These are phyloP conservation scores for Neolamprologus toae DNA, from an alignment of 2,113 vertebrate genomes.

Conservation along the genomic window DNA sequence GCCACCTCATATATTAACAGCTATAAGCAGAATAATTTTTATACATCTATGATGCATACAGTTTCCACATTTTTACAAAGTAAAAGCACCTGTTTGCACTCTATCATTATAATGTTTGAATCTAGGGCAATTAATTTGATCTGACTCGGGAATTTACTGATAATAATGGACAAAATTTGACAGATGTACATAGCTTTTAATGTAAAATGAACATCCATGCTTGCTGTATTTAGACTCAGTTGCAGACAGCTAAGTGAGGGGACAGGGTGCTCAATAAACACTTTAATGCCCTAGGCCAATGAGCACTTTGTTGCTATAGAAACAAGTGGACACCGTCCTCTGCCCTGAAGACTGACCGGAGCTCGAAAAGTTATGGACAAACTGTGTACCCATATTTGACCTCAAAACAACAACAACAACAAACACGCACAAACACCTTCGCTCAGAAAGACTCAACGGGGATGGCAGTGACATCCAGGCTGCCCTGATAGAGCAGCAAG, in stretches of 20 bases:
- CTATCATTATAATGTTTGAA: background rate
- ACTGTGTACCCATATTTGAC: background rate
- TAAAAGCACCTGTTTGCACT: background rate
- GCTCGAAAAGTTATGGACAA: background rate
- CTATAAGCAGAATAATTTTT: background rate
- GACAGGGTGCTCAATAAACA: constrained; percentile 6
- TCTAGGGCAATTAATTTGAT: background rate
- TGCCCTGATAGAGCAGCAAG: background rate
- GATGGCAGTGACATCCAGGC: background rate
- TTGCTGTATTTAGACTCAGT: background rate
- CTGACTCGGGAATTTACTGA: background rate
- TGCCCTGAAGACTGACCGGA: background rate
- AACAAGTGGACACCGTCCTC: background rate
- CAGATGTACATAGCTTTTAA: background rate
- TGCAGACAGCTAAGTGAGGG: constrained; percentile 7
- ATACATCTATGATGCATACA: background rate
- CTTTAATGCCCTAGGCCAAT: background rate
- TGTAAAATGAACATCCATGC: background rate
- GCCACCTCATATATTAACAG: background rate
- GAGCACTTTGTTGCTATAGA: constrained; percentile 19
- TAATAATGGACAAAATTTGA: background rate
- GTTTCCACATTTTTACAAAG: background rate
- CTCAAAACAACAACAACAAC: background rate
- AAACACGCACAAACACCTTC: background rate
- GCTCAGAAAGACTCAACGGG: background rate